Conservation (phyloP, 2,113 vertebrate genomes). For the Engraulis encrasicolus region DNA sequence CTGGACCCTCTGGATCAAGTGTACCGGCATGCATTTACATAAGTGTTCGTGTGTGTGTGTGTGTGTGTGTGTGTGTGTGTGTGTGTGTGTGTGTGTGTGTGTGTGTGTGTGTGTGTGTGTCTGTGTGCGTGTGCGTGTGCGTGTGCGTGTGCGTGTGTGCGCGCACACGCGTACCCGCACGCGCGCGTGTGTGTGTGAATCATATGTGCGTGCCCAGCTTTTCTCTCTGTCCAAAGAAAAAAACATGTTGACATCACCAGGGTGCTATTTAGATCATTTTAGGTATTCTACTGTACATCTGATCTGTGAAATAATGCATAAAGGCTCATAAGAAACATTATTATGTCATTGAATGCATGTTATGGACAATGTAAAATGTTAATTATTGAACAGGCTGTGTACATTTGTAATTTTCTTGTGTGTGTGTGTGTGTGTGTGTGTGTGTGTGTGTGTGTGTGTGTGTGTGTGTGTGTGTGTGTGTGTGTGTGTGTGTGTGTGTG, state of each 20-base stretch:
- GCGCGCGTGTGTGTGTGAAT: background rate
- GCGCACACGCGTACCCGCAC: no score
- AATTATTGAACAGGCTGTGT: background rate
- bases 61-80: background rate
- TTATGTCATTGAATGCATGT: constrained; percentile 2
- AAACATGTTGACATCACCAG: background rate
- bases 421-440: background rate
- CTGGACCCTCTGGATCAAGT: background rate
- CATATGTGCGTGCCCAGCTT: background rate
- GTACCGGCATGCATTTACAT: background rate
- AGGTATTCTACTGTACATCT: no score
- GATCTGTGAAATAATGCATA: background rate
- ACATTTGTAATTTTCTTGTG: background rate
- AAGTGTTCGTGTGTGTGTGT: no score
- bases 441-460: background rate
- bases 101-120: background rate
- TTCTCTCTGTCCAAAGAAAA: background rate
- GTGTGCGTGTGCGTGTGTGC: background rate
- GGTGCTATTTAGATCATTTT: background rate
- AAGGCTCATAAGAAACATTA: background rate
- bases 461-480: background rate
- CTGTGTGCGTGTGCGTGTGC: no score
- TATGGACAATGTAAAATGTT: background rate
- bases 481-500: background rate
- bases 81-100: background rate